Evolutionary conservation across 1,140 invertebrate genomes (phyloP), one percentile per base, ranked within the genome.

Genomic region (Drosophila nigrodunni): DNA sequence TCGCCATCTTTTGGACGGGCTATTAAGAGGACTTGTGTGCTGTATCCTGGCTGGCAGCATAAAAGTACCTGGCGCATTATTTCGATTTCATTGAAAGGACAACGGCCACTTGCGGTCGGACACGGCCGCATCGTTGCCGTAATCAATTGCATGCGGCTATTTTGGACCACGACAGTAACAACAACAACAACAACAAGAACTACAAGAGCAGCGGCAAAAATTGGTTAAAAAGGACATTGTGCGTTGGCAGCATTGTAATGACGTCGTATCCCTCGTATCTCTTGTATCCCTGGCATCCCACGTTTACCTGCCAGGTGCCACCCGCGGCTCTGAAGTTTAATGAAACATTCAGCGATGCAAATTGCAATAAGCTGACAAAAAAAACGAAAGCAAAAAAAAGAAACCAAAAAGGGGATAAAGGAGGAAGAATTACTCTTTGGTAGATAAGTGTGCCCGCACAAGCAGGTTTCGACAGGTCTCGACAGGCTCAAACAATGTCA

Each of bases 71-170:
- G 66, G 44, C 57, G 30, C 74, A 67, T 73, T 73, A 77, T 73
- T 73, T 67, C 68, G 68, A 66, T 76, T 72, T 76, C 43, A 76
- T 72, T 64, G 67, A 37, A 66, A 30, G 44, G 57, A 67, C 71
- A 54, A 47, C 34, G 47, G 55, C 74, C 69, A 57, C 72, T 73
- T 66, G 74, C 46, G 68, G 74, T 73, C 55, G 44, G 43, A 13
- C 52, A 47, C 60, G 67, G 65, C 58, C 41, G 61, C 69, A 77
- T 68, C 70, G 74, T 77, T 74, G 74, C 62, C 49, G 74, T 77
- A 77, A 77, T 77, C 70, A 77, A 77, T 77, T 77, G 74, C 62
- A 68, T 77, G 74, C 70, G 74, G 74, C 70, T 74, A 74, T 77
- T 67, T 77, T 76, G 47, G 59, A 61, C 61, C 18, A 64, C 66